Evolutionary conservation across 2,888 invertebrate genomes (phyloP).

Genomic region (Xestia ashworthii): DNA sequence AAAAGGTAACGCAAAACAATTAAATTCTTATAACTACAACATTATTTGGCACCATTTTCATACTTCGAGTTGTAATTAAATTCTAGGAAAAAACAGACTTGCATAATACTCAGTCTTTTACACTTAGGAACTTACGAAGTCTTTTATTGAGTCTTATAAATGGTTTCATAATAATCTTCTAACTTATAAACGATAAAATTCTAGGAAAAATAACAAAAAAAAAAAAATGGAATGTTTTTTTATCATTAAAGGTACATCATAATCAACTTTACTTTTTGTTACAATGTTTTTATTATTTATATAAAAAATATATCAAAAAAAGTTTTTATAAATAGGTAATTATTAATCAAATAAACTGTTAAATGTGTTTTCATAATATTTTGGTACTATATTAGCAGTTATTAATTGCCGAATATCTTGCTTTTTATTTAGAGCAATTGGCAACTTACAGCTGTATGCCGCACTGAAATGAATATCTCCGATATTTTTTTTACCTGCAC

Average conservation of each 20-base stretch:
- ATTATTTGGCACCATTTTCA: slow-evolving; percentile 37
- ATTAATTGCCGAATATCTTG: slow-evolving; percentile 51
- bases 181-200: background rate
- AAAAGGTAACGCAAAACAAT: slow-evolving; percentile 36
- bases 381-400: slow-evolving; percentile 15
- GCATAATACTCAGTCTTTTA: slow-evolving; percentile 12
- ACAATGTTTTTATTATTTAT: background rate
- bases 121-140: slow-evolving; percentile 4
- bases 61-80: slow-evolving; percentile 36
- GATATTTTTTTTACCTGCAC: slow-evolving; percentile 4
- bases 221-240: background rate
- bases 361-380: slow-evolving; percentile 9
- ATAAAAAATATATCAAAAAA: background rate
- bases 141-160: slow-evolving; percentile 3
- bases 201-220: background rate
- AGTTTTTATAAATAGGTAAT: no score
- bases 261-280: background rate
- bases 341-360: no score
- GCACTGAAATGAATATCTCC: slow-evolving; percentile 1
- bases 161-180: slow-evolving; percentile 7
- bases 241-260: background rate
- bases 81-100: slow-evolving; percentile 4
- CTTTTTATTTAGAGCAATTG: slow-evolving; percentile 49
- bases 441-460: slow-evolving; percentile 1
- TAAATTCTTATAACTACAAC: slow-evolving; percentile 34